Conservation (phyloP, 2,113 vertebrate genomes). For the Heterotilapia buettikoferi region DNA sequence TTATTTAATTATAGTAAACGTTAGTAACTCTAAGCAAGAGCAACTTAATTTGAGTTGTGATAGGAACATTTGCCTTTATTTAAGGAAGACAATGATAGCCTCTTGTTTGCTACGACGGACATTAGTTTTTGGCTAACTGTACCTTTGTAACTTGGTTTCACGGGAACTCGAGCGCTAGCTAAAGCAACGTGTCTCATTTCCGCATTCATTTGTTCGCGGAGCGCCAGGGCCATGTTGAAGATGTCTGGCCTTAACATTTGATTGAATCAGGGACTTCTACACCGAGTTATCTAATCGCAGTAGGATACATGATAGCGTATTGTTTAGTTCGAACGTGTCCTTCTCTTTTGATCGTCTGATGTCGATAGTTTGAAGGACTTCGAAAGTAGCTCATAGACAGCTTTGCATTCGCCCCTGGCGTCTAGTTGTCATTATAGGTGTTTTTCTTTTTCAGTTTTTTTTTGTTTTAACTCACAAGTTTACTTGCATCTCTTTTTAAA, state of each 20-base stretch:
- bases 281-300: background rate
- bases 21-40: fast-evolving
- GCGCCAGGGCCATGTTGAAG: constrained; percentile 63
- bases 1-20: background rate
- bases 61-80: background rate
- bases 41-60: background rate
- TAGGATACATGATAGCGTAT: background rate
- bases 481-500: background rate
- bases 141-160: constrained; percentile 43
- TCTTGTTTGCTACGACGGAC: background rate
- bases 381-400: background rate
- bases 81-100: too few species aligned
- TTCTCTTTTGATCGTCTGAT: background rate
- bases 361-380: background rate
- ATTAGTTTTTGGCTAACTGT: constrained; percentile 6
- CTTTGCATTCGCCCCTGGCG: background rate
- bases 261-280: constrained; percentile 2
- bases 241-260: constrained; percentile 41
- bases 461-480: background rate
- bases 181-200: constrained; percentile 74
- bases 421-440: background rate
- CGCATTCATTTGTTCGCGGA: constrained; percentile 65
- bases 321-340: background rate
- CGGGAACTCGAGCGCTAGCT: constrained; percentile 48
- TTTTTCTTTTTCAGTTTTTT: background rate